These are phyloP conservation scores for Cheilosia vulpina DNA, from an alignment of 2,888 invertebrate species.

Conservation along the genomic window DNA sequence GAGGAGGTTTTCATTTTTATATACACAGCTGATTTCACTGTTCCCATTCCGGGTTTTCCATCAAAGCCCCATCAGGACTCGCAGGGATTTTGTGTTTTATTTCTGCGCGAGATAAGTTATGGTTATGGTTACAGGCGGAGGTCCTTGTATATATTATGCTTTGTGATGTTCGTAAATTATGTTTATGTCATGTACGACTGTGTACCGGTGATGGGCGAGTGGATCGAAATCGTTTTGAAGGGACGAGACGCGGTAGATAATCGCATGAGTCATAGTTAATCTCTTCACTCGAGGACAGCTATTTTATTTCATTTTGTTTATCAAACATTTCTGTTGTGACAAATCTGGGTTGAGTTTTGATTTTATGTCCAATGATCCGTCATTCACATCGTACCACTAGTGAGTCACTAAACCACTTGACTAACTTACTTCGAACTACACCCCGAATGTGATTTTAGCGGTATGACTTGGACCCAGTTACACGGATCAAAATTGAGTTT, in stretches of 20 bases:
- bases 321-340: too few relatives aligned
- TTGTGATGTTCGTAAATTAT: constrained; percentile 62
- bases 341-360: not conserved
- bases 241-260: constrained; percentile 38
- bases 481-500: too few relatives aligned
- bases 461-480: too few relatives aligned
- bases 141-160: constrained; percentile 19
- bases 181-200: constrained; percentile 59
- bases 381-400: too few relatives aligned
- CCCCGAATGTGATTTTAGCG: too few relatives aligned
- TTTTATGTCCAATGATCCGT: not conserved
- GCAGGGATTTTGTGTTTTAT: constrained; percentile 43
- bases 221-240: constrained; percentile 4
- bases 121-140: constrained; percentile 21
- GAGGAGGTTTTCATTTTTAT: constrained; percentile 39
- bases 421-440: too few relatives aligned
- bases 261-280: constrained; percentile 71
- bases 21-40: constrained; percentile 7
- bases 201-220: constrained; percentile 45
- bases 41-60: constrained; percentile 47
- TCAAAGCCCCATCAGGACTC: constrained; percentile 67
- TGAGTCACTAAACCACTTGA: too few relatives aligned
- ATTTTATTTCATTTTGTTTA: too few relatives aligned
- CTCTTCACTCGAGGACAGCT: constrained; percentile 50
- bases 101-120: constrained; percentile 50